Evolutionary conservation across 2,888 invertebrate species (phyloP), one percentile per base, ranked within the genome.

Genomic region (Drosophila longiperda): DNA sequence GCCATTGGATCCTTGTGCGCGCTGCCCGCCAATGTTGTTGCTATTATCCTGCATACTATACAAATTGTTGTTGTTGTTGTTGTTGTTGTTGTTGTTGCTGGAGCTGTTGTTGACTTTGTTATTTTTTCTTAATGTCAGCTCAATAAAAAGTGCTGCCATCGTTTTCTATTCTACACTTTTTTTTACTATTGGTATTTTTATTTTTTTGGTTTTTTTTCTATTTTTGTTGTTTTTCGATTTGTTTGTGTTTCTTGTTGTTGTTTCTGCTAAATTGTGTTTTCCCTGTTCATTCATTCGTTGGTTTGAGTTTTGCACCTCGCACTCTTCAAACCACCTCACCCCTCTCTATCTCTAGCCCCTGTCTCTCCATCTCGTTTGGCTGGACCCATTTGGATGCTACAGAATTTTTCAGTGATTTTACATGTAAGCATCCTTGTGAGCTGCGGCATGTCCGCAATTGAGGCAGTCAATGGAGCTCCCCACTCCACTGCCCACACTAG

Each of bases 341-440:
- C 45, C 7, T 7, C 11, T 2, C 5, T 40, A 2, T 40, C 7
- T 17, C 20, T 48, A 9, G 23, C 12, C 11, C 0, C 50, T 45
- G 20, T 45, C 45, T 45, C 45, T 45, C 20, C 8, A 15, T 15
- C 15, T 23, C n/a, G 32, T 36, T 55, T 72, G 61, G 36, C 65
- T 66, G 66, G 66, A 49, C 49, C 54, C 42, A 33, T 45, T 45
- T 38, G 71, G 67, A 49, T 40, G 59, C 69, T 73, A 59, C 77
- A 73, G 80, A 73, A 86, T 83, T 85, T 89, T 87, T 81, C 85
- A 85, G 78, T 91, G 92, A 91, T 91, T 92, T 91, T 83, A 83
- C 90, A 89, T 91, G 91, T 90, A 92, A 92, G 90, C 87, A 87
- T 89, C 82, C 91, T 90, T 85, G 90, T 90, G 90, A 92, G 90